Evolutionary conservation across 2,113 vertebrate genomes (phyloP).

Genomic region (Amphiprion percula): DNA sequence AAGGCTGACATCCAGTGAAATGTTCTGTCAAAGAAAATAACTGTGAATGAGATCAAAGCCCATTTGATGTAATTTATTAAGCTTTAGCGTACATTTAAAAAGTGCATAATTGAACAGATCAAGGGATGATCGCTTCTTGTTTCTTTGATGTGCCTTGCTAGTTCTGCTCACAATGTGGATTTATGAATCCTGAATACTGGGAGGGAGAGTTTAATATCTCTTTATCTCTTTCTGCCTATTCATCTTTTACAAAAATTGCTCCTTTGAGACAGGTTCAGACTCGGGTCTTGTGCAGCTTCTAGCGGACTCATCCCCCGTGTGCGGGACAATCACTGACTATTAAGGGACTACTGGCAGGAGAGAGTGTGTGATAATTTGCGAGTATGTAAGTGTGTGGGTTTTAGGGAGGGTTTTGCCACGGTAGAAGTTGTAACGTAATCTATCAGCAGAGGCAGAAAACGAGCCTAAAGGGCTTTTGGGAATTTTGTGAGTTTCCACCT

Average conservation of each 20-base stretch:
- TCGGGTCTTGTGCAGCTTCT: conserved; percentile 42
- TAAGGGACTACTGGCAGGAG: conserved; percentile 31
- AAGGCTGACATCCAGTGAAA: conserved; percentile 33
- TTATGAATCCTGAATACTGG: conserved; percentile 56
- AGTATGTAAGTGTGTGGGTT: conserved; percentile 20
- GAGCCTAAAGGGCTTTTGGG: conserved; percentile 58
- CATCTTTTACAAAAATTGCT: conserved; percentile 50
- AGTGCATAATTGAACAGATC: conserved; percentile 56
- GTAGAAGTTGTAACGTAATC: conserved; percentile 58
- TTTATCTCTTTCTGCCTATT: conserved; percentile 41
- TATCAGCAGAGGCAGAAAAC: conserved; percentile 59
- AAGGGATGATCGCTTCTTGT: conserved; percentile 49
- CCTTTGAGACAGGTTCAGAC: conserved; percentile 68
- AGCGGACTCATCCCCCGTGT: conserved; percentile 39
- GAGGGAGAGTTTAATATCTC: conserved; percentile 47
- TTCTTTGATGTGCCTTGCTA: conserved; percentile 62
- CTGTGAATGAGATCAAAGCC: conserved; percentile 59
- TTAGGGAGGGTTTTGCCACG: neutral
- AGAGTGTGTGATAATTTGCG: conserved; percentile 38
- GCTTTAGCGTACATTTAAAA: conserved; percentile 51
- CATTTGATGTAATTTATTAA: conserved; percentile 57
- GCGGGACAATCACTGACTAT: conserved; percentile 40
- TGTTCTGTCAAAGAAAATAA: conserved; percentile 50
- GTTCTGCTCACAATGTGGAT: conserved; percentile 50
- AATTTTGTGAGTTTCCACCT: conserved; percentile 65